phyloP scores from a whole-genome alignment of 2,113 vertebrate species.

The Labrus mixtus region DNA sequence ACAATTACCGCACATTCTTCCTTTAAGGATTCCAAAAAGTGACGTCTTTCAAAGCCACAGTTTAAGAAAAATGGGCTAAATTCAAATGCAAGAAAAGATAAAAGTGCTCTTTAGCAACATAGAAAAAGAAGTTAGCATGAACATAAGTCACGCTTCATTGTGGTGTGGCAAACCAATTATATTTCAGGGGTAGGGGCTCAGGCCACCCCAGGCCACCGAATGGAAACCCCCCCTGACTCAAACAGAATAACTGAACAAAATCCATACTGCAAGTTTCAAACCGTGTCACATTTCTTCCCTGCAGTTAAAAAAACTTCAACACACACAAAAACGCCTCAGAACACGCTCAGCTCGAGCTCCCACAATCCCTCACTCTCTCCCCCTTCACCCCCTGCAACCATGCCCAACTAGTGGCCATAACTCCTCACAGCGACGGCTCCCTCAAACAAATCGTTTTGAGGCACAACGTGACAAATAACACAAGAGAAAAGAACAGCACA shows the following conservation, averaged over 20 bases:
- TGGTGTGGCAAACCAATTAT: neutral
- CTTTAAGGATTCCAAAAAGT: too few species aligned
- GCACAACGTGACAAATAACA: conserved; percentile 28
- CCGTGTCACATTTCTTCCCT: neutral
- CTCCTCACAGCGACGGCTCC: conserved; percentile 23
- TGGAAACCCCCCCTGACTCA: too few species aligned
- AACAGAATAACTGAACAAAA: neutral
- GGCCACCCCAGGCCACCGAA: too few species aligned
- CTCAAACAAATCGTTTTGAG: conserved; percentile 23
- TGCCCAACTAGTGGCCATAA: conserved; percentile 17
- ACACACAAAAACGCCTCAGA: conserved; percentile 1
- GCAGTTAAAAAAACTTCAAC: conserved; percentile 14
- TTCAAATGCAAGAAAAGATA: too few species aligned
- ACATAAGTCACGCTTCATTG: too few species aligned
- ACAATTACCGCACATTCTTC: too few species aligned
- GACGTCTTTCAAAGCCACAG: too few species aligned
- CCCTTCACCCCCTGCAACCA: neutral
- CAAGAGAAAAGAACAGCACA: conserved; percentile 7
- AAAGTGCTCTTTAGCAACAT: too few species aligned
- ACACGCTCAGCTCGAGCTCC: neutral
- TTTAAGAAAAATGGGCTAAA: too few species aligned
- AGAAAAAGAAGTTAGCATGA: too few species aligned
- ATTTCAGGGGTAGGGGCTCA: neutral
- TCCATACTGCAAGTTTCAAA: neutral
- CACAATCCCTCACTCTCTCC: conserved; percentile 13